phyloP scores from a whole-genome alignment of 2,113 vertebrate species.

The Nycticebus coucang region DNA sequence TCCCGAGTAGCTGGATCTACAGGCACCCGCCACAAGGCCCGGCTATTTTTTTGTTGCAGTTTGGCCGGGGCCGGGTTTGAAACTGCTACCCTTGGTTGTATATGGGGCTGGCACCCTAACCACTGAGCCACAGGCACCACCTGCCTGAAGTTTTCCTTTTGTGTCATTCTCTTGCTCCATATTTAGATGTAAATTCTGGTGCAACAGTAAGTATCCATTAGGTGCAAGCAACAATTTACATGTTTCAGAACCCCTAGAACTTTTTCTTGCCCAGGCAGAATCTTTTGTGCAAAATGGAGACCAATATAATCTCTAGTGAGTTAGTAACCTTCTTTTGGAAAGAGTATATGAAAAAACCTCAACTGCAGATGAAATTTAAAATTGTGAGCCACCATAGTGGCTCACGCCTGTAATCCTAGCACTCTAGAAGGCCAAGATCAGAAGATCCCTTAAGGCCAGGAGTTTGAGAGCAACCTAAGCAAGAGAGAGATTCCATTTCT shows the following conservation, averaged over 20 bases:
- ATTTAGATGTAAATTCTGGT: slow-evolving; percentile 34
- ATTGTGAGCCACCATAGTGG: neutral
- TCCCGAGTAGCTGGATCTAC: no score
- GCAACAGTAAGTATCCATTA: neutral
- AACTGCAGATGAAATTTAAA: neutral
- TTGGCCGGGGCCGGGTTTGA: no score
- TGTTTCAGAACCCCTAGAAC: neutral
- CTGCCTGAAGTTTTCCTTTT: neutral
- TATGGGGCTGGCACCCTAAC: no score
- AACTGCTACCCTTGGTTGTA: no score
- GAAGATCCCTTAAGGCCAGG: no score
- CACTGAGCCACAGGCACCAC: no score
- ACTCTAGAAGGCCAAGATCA: no score
- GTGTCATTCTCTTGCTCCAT: neutral
- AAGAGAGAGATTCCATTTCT: no score
- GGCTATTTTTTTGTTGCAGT: no score
- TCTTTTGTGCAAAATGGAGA: slow-evolving; percentile 15
- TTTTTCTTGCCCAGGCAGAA: neutral
- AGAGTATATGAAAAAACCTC: neutral
- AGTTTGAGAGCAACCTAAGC: no score
- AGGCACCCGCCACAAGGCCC: no score
- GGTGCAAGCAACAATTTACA: neutral
- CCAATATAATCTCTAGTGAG: neutral
- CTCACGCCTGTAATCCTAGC: no score
- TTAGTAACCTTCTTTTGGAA: neutral